These are phyloP conservation scores for Remorina albescens DNA, from an alignment of 2,797 vertebrate species.

Conservation along the genomic window DNA sequence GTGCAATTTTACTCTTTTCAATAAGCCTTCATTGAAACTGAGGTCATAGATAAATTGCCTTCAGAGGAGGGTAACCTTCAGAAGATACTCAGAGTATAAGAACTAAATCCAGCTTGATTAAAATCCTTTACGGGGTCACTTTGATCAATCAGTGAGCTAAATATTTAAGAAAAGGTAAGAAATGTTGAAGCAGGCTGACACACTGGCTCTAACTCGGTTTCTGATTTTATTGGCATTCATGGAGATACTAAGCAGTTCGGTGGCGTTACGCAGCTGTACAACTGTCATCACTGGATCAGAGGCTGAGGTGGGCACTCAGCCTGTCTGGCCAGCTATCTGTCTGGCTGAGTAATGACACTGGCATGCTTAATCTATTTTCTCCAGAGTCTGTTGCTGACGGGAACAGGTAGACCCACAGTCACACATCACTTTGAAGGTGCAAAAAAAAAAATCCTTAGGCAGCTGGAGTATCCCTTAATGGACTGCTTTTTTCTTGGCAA, in stretches of 20 bases:
- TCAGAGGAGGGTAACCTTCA: constrained; percentile 21
- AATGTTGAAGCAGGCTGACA: constrained; percentile 24
- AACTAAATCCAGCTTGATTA: constrained; percentile 12
- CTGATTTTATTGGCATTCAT: constrained; percentile 55
- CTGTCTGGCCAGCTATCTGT: constrained; percentile 48
- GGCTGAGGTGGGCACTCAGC: constrained; percentile 55
- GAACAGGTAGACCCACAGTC: constrained; percentile 26
- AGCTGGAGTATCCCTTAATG: not conserved
- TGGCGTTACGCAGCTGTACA: constrained; percentile 55
- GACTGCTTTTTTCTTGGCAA: not conserved
- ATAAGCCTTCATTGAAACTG: constrained; percentile 57
- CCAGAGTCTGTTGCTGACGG: constrained; percentile 43
- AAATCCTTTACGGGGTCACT: constrained; percentile 5
- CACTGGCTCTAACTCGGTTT: constrained; percentile 15
- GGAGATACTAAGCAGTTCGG: constrained; percentile 44
- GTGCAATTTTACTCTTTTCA: constrained; percentile 10
- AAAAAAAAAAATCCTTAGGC: constrained; percentile 12
- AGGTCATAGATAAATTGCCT: no score
- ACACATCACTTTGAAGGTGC: constrained; percentile 1
- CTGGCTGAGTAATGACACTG: constrained; percentile 71
- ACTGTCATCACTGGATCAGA: constrained; percentile 58
- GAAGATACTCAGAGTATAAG: not conserved
- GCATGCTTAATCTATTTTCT: constrained; percentile 64
- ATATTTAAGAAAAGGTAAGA: constrained; percentile 33
- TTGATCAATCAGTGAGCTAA: constrained; percentile 9